phyloP scores from a whole-genome alignment of 2,888 invertebrate genomes.

The Macaria notata region DNA sequence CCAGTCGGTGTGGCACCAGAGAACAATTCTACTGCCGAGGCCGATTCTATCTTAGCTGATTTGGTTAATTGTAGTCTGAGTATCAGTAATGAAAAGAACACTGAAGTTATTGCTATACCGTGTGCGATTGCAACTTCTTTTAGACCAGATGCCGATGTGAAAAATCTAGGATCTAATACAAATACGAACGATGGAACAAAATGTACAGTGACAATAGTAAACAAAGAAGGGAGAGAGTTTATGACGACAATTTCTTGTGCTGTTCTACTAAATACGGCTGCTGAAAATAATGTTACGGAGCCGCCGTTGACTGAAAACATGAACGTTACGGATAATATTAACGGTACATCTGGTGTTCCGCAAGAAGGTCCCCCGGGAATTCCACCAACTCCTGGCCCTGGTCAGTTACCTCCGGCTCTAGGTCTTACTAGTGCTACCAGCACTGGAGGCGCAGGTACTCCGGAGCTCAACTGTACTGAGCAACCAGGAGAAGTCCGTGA shows the following conservation, averaged over 20 bases:
- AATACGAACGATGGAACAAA: conserved; percentile 63
- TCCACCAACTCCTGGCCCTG: conserved; percentile 31
- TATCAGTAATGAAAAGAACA: conserved; percentile 61
- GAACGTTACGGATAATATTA: conserved; percentile 38
- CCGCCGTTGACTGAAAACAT: conserved; percentile 42
- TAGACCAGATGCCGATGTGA: conserved; percentile 69
- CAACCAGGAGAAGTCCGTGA: conserved; percentile 59
- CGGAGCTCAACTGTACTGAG: conserved; percentile 50
- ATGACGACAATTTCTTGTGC: conserved; percentile 78
- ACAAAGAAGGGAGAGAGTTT: conserved; percentile 66
- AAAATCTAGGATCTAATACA: conserved; percentile 50
- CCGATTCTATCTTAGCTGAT: conserved; percentile 67
- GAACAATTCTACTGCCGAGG: conserved; percentile 53
- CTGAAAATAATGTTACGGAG: conserved; percentile 77
- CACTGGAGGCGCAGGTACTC: conserved; percentile 36
- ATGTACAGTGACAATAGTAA: conserved; percentile 71
- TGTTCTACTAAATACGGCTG: conserved; percentile 67
- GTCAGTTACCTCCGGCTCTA: conserved; percentile 44
- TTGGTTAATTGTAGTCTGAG: conserved; percentile 73
- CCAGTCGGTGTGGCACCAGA: conserved; percentile 69
- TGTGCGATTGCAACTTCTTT: conserved; percentile 79
- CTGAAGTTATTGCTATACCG: conserved; percentile 74
- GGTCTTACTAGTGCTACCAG: conserved; percentile 37
- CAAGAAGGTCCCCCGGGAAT: conserved; percentile 20
- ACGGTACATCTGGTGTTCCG: conserved; percentile 33